A percentile compares a stretch with the other conserved stretches of the same genome.
Evolutionary conservation across 2,888 invertebrate species (phyloP).

Genomic region (Pandemis heparana): DNA sequence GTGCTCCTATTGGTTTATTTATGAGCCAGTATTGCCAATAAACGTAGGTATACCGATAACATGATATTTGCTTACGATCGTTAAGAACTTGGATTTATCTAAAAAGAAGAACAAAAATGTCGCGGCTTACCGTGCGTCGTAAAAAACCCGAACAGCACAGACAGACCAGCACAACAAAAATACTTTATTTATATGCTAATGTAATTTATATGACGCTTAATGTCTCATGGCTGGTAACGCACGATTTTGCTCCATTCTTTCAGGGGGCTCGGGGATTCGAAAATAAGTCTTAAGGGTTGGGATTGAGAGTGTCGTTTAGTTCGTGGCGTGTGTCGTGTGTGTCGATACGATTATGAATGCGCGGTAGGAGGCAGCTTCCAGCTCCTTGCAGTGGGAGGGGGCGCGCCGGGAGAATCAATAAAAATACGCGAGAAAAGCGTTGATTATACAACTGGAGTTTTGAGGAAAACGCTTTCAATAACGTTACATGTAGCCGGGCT

Average conservation of each 20-base stretch:
- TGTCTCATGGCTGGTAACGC: conserved; percentile 84
- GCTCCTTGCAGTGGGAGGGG: conserved; percentile 72
- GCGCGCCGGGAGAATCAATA: conserved; percentile 78
- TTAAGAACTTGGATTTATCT: conserved; percentile 83
- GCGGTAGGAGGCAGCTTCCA: conserved; percentile 84
- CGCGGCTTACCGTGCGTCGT: conserved; percentile 77
- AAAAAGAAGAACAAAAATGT: conserved; percentile 83
- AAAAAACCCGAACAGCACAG: conserved; percentile 77
- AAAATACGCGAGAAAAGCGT: conserved; percentile 85
- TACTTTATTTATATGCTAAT: conserved; percentile 86
- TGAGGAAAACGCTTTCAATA: conserved; percentile 76
- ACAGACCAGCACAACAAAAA: conserved; percentile 80
- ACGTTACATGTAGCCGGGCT: conserved; percentile 63
- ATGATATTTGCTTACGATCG: conserved; percentile 82
- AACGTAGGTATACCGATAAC: conserved; percentile 82
- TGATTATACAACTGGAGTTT: conserved; percentile 83
- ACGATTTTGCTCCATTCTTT: conserved; percentile 82
- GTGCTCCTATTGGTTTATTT: conserved; percentile 81
- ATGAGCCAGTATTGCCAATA: conserved; percentile 83
- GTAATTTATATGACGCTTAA: conserved; percentile 86
- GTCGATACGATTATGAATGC: conserved; percentile 85
- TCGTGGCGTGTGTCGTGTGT: conserved; percentile 67
- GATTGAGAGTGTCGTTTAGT: conserved; percentile 68
- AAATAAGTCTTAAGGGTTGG: conserved; percentile 61
- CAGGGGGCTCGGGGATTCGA: conserved; percentile 52